Conservation (phyloP, 2,888 invertebrate species). For the Amaurobius ferox region DNA sequence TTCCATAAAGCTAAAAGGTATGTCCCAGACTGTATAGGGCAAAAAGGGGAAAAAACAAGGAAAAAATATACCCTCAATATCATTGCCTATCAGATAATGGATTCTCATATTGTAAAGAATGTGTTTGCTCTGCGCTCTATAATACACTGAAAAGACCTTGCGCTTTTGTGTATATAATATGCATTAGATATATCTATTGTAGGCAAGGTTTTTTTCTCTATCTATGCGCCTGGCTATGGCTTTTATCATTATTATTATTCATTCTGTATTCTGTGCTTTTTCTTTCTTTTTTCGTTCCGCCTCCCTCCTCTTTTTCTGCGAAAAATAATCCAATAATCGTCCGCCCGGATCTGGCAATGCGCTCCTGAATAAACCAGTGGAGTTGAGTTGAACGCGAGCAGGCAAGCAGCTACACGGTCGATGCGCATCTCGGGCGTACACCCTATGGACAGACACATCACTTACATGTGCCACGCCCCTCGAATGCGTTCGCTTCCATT, state of each 20-base stretch:
- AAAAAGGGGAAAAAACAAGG: constrained; percentile 2
- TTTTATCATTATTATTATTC: constrained; percentile 68
- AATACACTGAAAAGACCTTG: constrained; percentile 48
- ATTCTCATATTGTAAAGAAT: constrained; percentile 71
- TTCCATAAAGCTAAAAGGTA: constrained; percentile 48
- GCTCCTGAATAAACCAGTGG: constrained; percentile 67
- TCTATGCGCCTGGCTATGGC: constrained; percentile 38
- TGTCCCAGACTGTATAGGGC: background rate
- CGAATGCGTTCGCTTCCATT: constrained; percentile 40
- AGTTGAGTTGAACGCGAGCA: constrained; percentile 55
- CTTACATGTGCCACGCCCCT: constrained; percentile 42
- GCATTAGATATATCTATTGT: constrained; percentile 66
- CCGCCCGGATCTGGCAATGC: constrained; percentile 44
- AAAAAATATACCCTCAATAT: constrained; percentile 16
- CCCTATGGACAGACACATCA: constrained; percentile 45
- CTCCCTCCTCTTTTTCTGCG: background rate
- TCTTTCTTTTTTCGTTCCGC: constrained; percentile 16
- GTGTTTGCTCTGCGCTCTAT: constrained; percentile 57
- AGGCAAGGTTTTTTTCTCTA: constrained; percentile 30
- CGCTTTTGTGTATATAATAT: constrained; percentile 58
- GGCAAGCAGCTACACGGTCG: constrained; percentile 41
- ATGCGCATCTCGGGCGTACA: constrained; percentile 19
- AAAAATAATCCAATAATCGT: constrained; percentile 69
- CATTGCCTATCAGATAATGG: constrained; percentile 64
- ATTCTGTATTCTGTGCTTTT: constrained; percentile 29